Evolutionary conservation across 2,797 vertebrate genomes (phyloP).

Genomic region (Emydoidea blandingii): DNA sequence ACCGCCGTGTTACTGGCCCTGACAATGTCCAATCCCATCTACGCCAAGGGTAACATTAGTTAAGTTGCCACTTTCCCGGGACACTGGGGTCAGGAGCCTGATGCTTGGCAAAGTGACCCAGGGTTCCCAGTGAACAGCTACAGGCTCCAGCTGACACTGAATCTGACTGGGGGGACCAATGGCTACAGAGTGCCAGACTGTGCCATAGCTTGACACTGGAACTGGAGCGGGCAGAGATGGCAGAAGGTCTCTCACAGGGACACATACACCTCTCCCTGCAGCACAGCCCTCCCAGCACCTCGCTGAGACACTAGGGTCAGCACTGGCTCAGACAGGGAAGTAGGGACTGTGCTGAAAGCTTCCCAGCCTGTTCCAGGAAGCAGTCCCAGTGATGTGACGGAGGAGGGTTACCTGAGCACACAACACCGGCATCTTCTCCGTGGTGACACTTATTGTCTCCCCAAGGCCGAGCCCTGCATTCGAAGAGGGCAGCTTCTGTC

Average conservation of each 20-base stretch:
- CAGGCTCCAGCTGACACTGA: neutral
- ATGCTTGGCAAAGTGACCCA: neutral
- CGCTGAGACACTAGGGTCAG: neutral
- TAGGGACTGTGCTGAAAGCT: neutral
- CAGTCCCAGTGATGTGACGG: neutral
- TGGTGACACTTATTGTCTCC: neutral
- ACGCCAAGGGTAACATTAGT: neutral
- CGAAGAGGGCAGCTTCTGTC: neutral
- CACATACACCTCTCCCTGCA: neutral
- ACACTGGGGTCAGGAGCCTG: neutral
- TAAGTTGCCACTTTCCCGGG: neutral
- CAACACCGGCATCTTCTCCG: neutral
- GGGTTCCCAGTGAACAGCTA: neutral
- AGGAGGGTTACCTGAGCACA: constrained; percentile 10
- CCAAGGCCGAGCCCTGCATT: neutral
- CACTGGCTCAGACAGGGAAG: neutral
- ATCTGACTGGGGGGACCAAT: neutral
- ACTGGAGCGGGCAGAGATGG: neutral
- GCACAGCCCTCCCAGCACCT: neutral
- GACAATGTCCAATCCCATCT: neutral
- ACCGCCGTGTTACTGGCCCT: neutral
- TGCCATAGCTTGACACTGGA: neutral
- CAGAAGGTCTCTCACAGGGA: neutral
- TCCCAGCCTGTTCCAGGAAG: neutral
- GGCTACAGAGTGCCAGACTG: neutral